Base-by-base conservation (phyloP, 2,113 vertebrate genomes). In the Scopus umbretta region DNA sequence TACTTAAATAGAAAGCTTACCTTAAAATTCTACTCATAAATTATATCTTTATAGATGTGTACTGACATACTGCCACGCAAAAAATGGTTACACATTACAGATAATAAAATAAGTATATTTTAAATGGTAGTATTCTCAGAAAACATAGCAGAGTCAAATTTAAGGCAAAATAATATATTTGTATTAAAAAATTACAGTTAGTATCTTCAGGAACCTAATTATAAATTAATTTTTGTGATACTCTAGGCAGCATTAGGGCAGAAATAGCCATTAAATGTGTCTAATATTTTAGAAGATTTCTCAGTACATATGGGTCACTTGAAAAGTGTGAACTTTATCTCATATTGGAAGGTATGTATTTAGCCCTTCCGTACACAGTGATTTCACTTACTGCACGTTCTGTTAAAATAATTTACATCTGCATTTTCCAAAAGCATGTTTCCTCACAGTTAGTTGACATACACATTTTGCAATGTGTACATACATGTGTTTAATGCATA, bases 21-120 rank as follows among this genome's bases (percentile, higher is more conserved):
- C 47, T 62, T 72, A 87, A 80, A 72, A 80, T 75, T 82, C 36
- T 34, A 17, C 8, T 59, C 8, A 30, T 42, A 34, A 42, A 45
- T 73, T 2, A 0, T 73, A 26, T 53, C 55, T 88, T 79, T 53
- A 42, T 58, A 27, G 20, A 61, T 89, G 47, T 43, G 23, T 0
- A 0, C 13, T 50, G 66, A 50, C 30, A 26, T 47, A 27, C 20
- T 52, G 11, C 53, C 27, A 21, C 1, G 0, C 10, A 47, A 68
- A 91, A 91, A 81, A 43, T 25, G 6, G 14, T 29, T 82, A 30
- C 25, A 45, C 18, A 7, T 27, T 50, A 22, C 36, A 84, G 62
- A 30, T 76, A 82, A 47, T 67, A 56, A 75, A 91, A 85, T 45
- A 66, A 4, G 2, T 68, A 12, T 61, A 32, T 80, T 93, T 76